These are phyloP conservation scores for Chaetura pelagica DNA, from an alignment of 2,113 vertebrate species.

Conservation along the genomic window DNA sequence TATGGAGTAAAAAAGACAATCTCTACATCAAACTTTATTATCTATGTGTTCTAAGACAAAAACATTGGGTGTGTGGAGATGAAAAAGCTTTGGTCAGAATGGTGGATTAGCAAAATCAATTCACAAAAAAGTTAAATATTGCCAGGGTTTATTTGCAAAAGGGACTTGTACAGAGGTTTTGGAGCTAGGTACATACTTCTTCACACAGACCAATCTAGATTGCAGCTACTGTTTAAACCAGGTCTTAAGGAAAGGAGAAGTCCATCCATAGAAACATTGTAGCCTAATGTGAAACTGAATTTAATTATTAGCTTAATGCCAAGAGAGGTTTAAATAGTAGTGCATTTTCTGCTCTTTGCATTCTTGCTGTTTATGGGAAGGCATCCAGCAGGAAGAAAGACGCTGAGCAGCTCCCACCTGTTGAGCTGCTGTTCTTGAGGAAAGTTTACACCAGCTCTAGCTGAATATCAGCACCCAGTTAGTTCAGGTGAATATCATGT, in stretches of 20 bases:
- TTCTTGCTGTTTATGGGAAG: background rate
- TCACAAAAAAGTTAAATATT: background rate
- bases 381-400: background rate
- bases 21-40: background rate
- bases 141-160: background rate
- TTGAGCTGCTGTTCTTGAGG: fast-evolving
- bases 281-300: background rate
- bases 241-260: background rate
- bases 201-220: background rate
- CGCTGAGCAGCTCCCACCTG: background rate
- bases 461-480: background rate
- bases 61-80: background rate
- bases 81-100: background rate
- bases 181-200: background rate
- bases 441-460: background rate
- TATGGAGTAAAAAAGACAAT: background rate
- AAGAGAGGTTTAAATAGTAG: background rate
- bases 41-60: background rate
- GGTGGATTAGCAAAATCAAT: background rate
- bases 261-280: background rate
- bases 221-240: background rate
- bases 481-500: background rate
- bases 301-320: background rate
- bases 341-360: background rate
- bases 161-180: background rate